These are phyloP conservation scores for Tridacna crocea DNA, from an alignment of 2,888 invertebrate species.

Conservation along the genomic window DNA sequence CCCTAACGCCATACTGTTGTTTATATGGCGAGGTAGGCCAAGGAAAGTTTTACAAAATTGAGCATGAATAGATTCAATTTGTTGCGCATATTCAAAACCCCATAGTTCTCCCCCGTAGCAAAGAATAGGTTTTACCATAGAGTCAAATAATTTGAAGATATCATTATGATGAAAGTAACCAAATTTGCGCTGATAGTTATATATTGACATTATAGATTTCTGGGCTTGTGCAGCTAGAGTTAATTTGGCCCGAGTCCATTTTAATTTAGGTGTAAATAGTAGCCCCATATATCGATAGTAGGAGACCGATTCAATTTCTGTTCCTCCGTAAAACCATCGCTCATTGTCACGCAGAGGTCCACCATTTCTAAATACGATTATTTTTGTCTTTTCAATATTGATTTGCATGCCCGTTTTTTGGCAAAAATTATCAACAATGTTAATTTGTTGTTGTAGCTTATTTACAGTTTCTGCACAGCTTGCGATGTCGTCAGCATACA, in stretches of 20 bases:
- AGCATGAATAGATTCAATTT: not conserved
- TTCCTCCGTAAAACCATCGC: conserved; percentile 4
- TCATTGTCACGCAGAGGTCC: conserved; percentile 13
- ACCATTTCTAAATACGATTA: conserved; percentile 14
- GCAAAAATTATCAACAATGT: conserved; percentile 21
- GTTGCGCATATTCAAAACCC: conserved; percentile 12
- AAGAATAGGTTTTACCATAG: conserved; percentile 16
- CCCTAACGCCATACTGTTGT: conserved; percentile 5
- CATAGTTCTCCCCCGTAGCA: conserved; percentile 19
- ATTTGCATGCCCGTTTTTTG: conserved; percentile 12
- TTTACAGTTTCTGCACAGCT: conserved; percentile 14
- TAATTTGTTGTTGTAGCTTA: conserved; percentile 24
- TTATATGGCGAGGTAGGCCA: not conserved
- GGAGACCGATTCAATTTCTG: conserved; percentile 8
- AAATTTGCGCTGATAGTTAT: not conserved
- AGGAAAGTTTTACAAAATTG: not conserved
- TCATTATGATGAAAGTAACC: conserved; percentile 1
- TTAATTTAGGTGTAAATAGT: conserved; percentile 15
- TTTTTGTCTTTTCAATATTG: conserved; percentile 7
- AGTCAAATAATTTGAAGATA: conserved; percentile 22
- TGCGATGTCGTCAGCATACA: conserved; percentile 18
- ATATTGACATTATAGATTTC: conserved; percentile 1
- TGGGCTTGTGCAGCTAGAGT: conserved; percentile 21
- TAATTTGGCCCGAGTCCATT: conserved; percentile 4
- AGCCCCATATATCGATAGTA: conserved; percentile 14